A percentile compares a stretch with the other conserved stretches of the same genome.
phyloP scores from a whole-genome alignment of 2,888 invertebrate genomes.

The Tetanocera ferruginea region DNA sequence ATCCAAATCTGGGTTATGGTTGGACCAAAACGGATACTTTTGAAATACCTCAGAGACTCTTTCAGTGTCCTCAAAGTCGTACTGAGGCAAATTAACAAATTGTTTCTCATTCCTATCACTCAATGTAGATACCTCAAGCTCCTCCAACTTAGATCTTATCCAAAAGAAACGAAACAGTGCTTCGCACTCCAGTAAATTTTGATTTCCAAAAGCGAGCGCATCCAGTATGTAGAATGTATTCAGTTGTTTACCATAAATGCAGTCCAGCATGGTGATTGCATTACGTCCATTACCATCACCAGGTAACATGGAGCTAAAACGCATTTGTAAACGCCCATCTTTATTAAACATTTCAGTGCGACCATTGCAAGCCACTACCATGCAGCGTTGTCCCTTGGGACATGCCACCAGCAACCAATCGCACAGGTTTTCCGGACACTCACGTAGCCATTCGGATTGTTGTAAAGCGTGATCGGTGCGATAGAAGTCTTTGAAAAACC shows the following conservation, averaged over 20 bases:
- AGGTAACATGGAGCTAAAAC: conserved; percentile 69
- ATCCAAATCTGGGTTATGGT: conserved; percentile 75
- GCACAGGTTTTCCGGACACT: conserved; percentile 83
- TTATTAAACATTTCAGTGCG: conserved; percentile 79
- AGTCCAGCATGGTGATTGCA: conserved; percentile 77
- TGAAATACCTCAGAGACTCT: conserved; percentile 55
- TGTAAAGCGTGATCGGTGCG: conserved; percentile 74
- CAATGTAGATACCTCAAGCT: conserved; percentile 64
- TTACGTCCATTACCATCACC: conserved; percentile 55
- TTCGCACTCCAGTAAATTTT: conserved; percentile 65
- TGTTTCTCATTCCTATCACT: conserved; percentile 52
- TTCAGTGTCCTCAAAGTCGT: conserved; percentile 59
- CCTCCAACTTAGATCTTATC: conserved; percentile 80
- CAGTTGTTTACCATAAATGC: conserved; percentile 78
- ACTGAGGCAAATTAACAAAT: conserved; percentile 56
- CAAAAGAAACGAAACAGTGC: conserved; percentile 88
- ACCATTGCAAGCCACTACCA: conserved; percentile 83
- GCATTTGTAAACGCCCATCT: conserved; percentile 73
- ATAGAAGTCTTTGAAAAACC: conserved; percentile 39
- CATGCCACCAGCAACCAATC: conserved; percentile 84
- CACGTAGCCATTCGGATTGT: conserved; percentile 94
- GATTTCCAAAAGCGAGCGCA: conserved; percentile 70
- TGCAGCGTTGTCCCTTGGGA: conserved; percentile 85
- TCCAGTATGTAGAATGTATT: conserved; percentile 84
- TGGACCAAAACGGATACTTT: conserved; percentile 61